Base-by-base conservation (phyloP, 2,888 invertebrate genomes). In the Cantharis lateralis region DNA sequence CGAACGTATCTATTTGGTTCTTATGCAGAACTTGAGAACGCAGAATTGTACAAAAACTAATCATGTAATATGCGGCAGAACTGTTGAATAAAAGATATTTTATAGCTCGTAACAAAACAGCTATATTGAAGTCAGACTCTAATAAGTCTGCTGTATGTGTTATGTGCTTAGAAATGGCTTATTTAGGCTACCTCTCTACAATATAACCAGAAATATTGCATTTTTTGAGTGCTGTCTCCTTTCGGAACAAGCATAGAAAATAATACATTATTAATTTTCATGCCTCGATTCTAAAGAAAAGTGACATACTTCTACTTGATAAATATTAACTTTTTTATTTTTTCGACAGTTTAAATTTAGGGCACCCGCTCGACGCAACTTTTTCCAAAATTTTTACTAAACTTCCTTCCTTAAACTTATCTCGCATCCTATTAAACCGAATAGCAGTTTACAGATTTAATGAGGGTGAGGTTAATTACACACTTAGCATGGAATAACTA, bases 101-200 rank as follows among this genome's bases (percentile, higher is more conserved):
- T 83, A 84, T 82, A 81, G 83, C 81, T 81, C 79, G 82, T 82
- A 82, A 84, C 83, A 82, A 84, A 84, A 83, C 84, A 81, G 82
- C 81, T 81, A 84, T 83, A 83, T 83, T 82, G 82, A 80, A 82
- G 84, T 84, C 82, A 82, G 82, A 82, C 82, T 84, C 84, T 85
- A 86, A 86, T 85, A 85, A 85, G 84, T 82, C 82, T 81, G 81
- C 81, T 84, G 82, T 85, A 84, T 85, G 84, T 84, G 84, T 84
- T 85, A 85, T 85, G 84, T 81, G 85, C 85, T 85, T 86, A 86
- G 85, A 84, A 86, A 86, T 86, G 84, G 85, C 85, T 83, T 82
- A 83, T 83, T 86, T 86, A 84, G 82, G 80, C 82, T 81, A 81
- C 82, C 84, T 83, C 78, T 74, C 76, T 72, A 76, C 76, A 76